Base-by-base conservation (phyloP, 2,888 invertebrate genomes). In the Drosophila mercatorum region DNA sequence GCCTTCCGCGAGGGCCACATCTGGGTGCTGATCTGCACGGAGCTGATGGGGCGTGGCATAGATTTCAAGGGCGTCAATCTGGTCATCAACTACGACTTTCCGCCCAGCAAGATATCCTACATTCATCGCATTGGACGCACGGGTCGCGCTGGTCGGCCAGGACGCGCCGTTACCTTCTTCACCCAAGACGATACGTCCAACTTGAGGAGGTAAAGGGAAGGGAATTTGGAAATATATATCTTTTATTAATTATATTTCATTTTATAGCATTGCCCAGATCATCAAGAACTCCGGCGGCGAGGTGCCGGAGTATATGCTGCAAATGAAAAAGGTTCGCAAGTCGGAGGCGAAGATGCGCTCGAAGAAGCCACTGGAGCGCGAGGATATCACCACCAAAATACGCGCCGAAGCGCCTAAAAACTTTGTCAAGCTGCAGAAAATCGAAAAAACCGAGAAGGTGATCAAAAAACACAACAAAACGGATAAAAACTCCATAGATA, bases 31-130 rank as follows among this genome's bases (percentile, higher is more conserved):
- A 97, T 99, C 81, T 99, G 98, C 93, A 99, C 99, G 0, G 99
- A 99, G 93, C 94, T 99, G 78, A 96, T 99, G 97, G 97, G 98
- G 0, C 95, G 99, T 78, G 99, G 99, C 77, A 97, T 99, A 75
- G 99, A 99, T 94, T 98, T 99, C 93, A 97, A 97, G 88, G 98
- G 98, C 1, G 98, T 99, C 53, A 98, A 98, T 94, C 94, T 99
- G 36, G 98, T 99, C 38, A 94, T 99, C 78, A 99, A 99, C 94
- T 99, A 98, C 92, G 99, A 99, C 94, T 98, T 99, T 92, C 99
- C 99, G 22, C 96, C 96, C 0, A 96, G 96, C 1, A 95, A 96
- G 66, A 97, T 98, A 84, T 95, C 97, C 0, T 98, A 98, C 89
- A 96, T 98, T 86, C 98, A 98, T 93, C 95, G 98, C 71, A 95